These are phyloP conservation scores for Fissipunctia ypsillon DNA, from an alignment of 2,888 invertebrate species.

Conservation along the genomic window DNA sequence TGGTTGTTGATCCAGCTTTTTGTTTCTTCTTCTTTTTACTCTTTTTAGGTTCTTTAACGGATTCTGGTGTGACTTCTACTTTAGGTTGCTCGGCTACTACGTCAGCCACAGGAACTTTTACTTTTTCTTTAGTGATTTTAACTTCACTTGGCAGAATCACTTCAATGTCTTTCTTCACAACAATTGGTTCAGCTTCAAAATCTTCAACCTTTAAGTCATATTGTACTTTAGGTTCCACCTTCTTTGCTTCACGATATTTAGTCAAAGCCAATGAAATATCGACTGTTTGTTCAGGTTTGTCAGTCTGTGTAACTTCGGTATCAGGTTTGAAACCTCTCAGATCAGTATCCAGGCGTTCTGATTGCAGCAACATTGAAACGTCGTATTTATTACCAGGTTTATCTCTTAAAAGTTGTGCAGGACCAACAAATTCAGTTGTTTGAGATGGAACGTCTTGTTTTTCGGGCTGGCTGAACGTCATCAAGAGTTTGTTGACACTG, in stretches of 20 bases:
- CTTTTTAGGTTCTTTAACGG: slow-evolving; percentile 85
- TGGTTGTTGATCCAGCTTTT: slow-evolving; percentile 83
- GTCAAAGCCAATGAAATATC: slow-evolving; percentile 83
- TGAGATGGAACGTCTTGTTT: slow-evolving; percentile 78
- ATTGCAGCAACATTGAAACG: slow-evolving; percentile 77
- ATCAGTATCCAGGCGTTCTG: slow-evolving; percentile 80
- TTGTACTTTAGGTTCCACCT: slow-evolving; percentile 79
- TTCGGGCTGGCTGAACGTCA: slow-evolving; percentile 75
- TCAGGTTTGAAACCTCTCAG: slow-evolving; percentile 67
- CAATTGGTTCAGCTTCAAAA: slow-evolving; percentile 73
- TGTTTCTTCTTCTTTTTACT: slow-evolving; percentile 92
- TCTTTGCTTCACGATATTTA: slow-evolving; percentile 73
- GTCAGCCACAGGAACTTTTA: slow-evolving; percentile 67
- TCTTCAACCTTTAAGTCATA: slow-evolving; percentile 82
- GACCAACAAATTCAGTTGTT: slow-evolving; percentile 59
- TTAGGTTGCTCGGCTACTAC: slow-evolving; percentile 79
- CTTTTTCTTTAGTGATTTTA: slow-evolving; percentile 73
- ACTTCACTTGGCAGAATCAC: slow-evolving; percentile 79
- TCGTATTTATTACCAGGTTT: slow-evolving; percentile 71
- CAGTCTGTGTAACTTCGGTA: slow-evolving; percentile 36
- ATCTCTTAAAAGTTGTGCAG: slow-evolving; percentile 39
- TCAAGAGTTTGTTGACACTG: slow-evolving; percentile 73
- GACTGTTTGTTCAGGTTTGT: slow-evolving; percentile 75
- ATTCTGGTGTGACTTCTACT: slow-evolving; percentile 68
- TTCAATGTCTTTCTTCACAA: slow-evolving; percentile 84